Evolutionary conservation across 1,140 invertebrate genomes (phyloP).

Genomic region (Asbolus verrucosus): DNA sequence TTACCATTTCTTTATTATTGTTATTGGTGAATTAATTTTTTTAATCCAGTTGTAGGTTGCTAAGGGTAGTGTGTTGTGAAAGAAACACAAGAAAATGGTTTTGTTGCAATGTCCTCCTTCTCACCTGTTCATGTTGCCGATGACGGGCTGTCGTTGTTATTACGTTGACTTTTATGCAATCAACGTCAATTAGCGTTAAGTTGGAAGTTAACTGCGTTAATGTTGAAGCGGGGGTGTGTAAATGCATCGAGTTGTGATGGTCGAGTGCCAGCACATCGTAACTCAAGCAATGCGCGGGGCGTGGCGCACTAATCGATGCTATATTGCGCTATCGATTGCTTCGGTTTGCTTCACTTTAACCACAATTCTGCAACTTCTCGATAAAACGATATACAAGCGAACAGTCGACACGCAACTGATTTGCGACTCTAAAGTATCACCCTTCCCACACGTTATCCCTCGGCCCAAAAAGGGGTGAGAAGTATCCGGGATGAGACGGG

Average conservation of each 20-base stretch:
- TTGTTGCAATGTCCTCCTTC: not conserved
- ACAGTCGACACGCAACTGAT: constrained; percentile 12
- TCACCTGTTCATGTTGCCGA: not conserved
- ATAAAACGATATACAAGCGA: constrained; percentile 11
- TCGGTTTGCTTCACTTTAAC: constrained; percentile 40
- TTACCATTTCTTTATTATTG: too few species aligned
- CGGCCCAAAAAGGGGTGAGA: not conserved
- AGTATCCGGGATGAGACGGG: not conserved
- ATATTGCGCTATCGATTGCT: constrained; percentile 63
- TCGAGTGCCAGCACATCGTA: constrained; percentile 60
- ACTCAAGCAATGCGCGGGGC: constrained; percentile 62
- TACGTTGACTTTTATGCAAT: constrained; percentile 7
- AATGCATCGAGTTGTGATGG: constrained; percentile 28
- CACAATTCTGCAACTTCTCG: constrained; percentile 29
- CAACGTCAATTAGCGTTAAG: constrained; percentile 16
- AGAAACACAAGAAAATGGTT: not conserved
- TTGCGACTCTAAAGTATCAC: not conserved
- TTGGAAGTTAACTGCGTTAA: constrained; percentile 3
- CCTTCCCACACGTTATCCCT: not conserved
- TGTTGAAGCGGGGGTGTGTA: constrained; percentile 33
- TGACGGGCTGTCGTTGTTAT: not conserved
- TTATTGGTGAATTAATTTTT: too few species aligned
- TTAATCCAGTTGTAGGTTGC: too few species aligned
- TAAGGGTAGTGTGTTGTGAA: too few species aligned
- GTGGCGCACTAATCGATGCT: constrained; percentile 62